phyloP scores from a whole-genome alignment of 2,113 vertebrate species.

The Pimephales promelas region DNA sequence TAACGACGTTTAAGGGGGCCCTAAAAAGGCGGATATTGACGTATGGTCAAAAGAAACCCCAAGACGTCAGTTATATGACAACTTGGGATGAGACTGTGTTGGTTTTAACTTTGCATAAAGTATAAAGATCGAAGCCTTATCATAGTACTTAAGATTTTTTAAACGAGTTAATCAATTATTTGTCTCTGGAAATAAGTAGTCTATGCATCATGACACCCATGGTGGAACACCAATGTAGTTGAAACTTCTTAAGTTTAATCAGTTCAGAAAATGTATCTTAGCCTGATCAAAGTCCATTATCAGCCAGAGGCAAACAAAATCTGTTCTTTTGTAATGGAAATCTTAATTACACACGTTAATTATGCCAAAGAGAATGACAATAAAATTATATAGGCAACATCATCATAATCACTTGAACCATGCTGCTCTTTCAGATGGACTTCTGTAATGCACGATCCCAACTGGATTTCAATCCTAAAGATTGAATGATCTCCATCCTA shows the following conservation, averaged over 20 bases:
- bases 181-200: constrained; percentile 2
- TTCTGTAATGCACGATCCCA: constrained; percentile 51
- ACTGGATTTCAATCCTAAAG: constrained; percentile 32
- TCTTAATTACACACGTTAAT: constrained; percentile 79
- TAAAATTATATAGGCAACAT: constrained; percentile 68
- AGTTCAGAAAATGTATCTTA: constrained; percentile 74
- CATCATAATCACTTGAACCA: constrained; percentile 65
- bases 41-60: too few species aligned
- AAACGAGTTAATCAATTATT: not conserved
- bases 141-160: not conserved
- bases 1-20: too few species aligned
- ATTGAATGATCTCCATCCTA: constrained; percentile 25
- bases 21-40: too few species aligned
- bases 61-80: too few species aligned
- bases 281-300: constrained; percentile 76
- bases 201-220: constrained; percentile 29
- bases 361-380: constrained; percentile 69
- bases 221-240: constrained; percentile 38
- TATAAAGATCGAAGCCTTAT: not conserved
- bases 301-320: constrained; percentile 75
- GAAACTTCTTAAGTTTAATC: constrained; percentile 69
- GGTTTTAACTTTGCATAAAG: not conserved
- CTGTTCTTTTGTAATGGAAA: constrained; percentile 76
- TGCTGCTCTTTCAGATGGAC: constrained; percentile 61
- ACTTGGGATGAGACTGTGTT: too few species aligned